phyloP scores from a whole-genome alignment of 2,113 vertebrate genomes.

The Chinchilla lanigera region DNA sequence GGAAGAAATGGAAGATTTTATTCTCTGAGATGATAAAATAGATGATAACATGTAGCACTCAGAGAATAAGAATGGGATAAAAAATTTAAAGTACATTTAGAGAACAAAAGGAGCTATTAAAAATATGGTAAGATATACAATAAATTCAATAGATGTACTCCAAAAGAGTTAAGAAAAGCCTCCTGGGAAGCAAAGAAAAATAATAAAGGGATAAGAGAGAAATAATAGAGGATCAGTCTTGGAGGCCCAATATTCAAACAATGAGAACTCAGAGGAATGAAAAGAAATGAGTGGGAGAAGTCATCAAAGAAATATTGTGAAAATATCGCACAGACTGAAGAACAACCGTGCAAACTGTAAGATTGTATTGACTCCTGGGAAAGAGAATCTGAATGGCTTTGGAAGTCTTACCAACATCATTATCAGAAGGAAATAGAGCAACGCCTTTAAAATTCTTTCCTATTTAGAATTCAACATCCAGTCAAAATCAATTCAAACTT shows the following conservation, averaged over 20 bases:
- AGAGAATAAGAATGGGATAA: neutral
- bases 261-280: neutral
- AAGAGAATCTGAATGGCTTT: neutral
- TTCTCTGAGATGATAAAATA: neutral
- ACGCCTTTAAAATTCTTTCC: neutral
- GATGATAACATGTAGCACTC: neutral
- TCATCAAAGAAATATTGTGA: neutral
- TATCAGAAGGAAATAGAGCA: neutral
- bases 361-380: neutral
- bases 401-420: neutral
- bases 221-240: neutral
- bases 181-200: neutral
- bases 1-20: neutral
- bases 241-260: neutral
- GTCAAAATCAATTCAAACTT: neutral
- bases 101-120: slow-evolving; percentile 37
- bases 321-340: neutral
- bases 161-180: neutral
- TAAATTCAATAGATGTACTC: neutral
- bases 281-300: neutral
- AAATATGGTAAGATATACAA: neutral
- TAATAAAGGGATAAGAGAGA: neutral
- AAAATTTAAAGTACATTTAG: slow-evolving; percentile 33
- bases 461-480: neutral
- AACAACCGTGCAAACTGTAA: neutral